Base-by-base conservation (phyloP, 2,113 vertebrate genomes). In the Rhynchomys soricoides region DNA sequence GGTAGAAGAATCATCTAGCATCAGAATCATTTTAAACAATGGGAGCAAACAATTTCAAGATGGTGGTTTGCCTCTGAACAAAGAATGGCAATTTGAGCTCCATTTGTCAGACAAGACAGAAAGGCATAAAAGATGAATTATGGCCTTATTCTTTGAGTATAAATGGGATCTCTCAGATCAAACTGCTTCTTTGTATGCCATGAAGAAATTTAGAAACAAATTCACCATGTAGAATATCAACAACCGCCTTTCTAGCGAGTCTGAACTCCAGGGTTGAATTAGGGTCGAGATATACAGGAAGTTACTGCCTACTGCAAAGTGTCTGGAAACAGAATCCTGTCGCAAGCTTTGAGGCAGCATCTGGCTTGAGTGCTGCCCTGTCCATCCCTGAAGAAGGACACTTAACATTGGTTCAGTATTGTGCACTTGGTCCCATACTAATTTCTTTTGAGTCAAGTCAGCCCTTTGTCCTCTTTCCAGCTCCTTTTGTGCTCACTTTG, bases 51-150 rank as follows among this genome's bases (percentile, higher is more conserved):
- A 95, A 94, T 94, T 97, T 96, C 94, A 97, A 87, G 91, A 97
- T 97, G 95, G 59, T 92, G 71, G 71, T 96, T 96, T 94, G 45
- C 71, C 89, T 95, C 82, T 86, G 89, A 94, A 92, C 82, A 95
- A 81, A 95, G 89, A 90, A 91, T 91, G 75, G 78, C 86, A 97
- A 89, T 95, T 93, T 70, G 73, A 77, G 29, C 89, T 95, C 95
- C 89, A 95, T 97, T 97, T 95, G 78, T 78, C 89, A 94, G 86
- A 70, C 77, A 77, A 96, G 78, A 45, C 92, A 95, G 77, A 95
- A 86, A 89, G 29, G 81, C 95, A 95, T 95, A 94, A 96, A 96
- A 94, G 90, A 98, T 96, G 94, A 97, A 97, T 97, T 97, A 96
- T 22, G 93, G 75, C 90, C 68, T 96, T 91, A 94, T 95, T 97